Base-by-base conservation (phyloP, 2,888 invertebrate species). In the Polydrusus cervinus region DNA sequence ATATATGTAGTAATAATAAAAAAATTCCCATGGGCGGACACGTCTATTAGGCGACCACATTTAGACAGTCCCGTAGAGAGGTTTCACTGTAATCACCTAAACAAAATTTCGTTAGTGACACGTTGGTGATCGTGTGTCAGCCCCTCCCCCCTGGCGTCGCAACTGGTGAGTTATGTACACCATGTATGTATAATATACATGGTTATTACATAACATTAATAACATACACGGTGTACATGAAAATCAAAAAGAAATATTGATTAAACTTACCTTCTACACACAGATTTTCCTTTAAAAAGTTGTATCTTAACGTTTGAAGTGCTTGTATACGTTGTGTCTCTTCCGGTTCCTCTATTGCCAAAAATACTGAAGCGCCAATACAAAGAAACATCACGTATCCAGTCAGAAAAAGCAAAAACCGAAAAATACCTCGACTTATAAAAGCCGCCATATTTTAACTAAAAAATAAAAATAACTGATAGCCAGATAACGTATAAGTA, bases 331-430 rank as follows among this genome's bases (percentile, higher is more conserved):
- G 88, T 65, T 89, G 87, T 51, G 88, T 87, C 85, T 94, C 94
- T 80, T 91, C 87, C 0, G 94, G 94, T 6, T 91, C 91, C 86
- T 95, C 95, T 79, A 95, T 92, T n/a, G 92, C 90, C 72, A 93
- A 93, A 86, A 95, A 95, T 75, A 95, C 91, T 16, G 92, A 89
- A 0, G 95, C 95, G 16, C 95, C 96, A 85, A 93, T 86, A 43
- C 92, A 87, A 76, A 93, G 85, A 84, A 92, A 93, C 45, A 91
- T 82, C 25, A 90, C 78, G 82, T 90, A 77, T 82, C 87, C 81
- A 85, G 82, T 69, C 85, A 83, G 64, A 82, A 89, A 88, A 57
- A 88, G 85, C 68, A 87, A 84, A 74, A 86, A 84, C 79, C 87
- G 87, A 77, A 84, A 84, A 74, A 30, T 34, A 38, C 38, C 38